phyloP scores from a whole-genome alignment of 1,140 invertebrate species.

The Parapsyche elsis region DNA sequence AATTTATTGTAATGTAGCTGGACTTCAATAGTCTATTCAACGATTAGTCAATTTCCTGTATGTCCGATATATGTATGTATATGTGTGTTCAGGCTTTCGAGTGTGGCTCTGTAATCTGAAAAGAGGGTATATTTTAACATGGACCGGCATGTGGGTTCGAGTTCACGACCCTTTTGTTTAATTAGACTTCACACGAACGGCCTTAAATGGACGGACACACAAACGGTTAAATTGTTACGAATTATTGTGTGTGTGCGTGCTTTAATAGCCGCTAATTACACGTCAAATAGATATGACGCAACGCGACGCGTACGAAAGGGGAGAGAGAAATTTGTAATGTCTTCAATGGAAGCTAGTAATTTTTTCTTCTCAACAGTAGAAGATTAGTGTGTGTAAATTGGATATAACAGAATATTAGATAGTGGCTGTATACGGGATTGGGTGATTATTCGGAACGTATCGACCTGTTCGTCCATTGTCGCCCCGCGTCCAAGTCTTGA shows the following conservation, averaged over 20 bases:
- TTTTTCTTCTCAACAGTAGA: too few species aligned
- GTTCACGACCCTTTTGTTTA: conserved; percentile 46
- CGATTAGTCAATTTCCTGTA: too few species aligned
- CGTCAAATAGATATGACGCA: neutral
- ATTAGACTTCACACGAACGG: conserved; percentile 40
- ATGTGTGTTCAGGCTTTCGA: too few species aligned
- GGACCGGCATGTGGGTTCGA: conserved; percentile 12
- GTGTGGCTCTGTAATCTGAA: too few species aligned
- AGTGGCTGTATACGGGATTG: too few species aligned
- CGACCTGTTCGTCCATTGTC: neutral
- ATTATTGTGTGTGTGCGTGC: conserved; percentile 7
- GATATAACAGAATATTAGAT: too few species aligned
- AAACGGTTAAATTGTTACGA: conserved; percentile 32
- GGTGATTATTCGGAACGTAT: neutral
- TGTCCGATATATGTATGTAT: too few species aligned
- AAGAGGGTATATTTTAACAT: too few species aligned
- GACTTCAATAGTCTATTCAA: too few species aligned
- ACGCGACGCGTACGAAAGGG: neutral
- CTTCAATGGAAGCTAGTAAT: too few species aligned
- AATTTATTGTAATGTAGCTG: too few species aligned
- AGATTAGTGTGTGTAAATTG: too few species aligned
- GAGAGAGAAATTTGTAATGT: neutral
- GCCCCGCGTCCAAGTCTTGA: neutral
- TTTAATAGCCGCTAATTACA: conserved; percentile 18
- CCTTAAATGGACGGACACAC: conserved; percentile 14